Evolutionary conservation across 2,797 vertebrate genomes (phyloP), one percentile per base, ranked within the genome.

Genomic region (Enteromius thamalakanensis): DNA sequence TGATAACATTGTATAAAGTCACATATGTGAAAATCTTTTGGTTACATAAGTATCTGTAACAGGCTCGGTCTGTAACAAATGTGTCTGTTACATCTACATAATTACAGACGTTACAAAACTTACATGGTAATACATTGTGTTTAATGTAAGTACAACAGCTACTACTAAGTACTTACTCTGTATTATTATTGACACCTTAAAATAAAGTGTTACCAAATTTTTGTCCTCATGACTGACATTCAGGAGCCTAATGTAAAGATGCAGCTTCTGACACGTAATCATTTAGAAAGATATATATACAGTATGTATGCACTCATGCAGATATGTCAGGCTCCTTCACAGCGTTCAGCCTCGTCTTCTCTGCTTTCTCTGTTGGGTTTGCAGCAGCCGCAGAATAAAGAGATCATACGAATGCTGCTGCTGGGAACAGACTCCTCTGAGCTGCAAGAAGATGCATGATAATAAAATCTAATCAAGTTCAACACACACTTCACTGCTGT

Each of bases 321-420:
- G 62, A 74, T 32, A 47, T 26, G n/a, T 71, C 23, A 70, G 23
- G 68, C 68, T 71, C 17, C 45, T 45, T 70, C 45, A 32, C 45
- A 49, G 14, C 1, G 2, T 14, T 72, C 15, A 5, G 37, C 4
- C 2, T 70, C n/a, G 26, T 26, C 4, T 68, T 37, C 34, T 0
- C 12, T 26, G 68, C 47, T 49, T 40, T 21, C 34, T 0, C 12
- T 26, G 68, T 71, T 29, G n/a, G 15, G 14, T 71, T 71, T 74
- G 15, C 47, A 72, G 47, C 70, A 74, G 47, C 70, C 19, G 4
- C 68, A 71, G 68, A 21, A 14, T 69, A 42, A 69, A 47, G 42
- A 14, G 1, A 26, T 26, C n/a, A 32, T 6, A 47, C n/a, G 1
- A 21, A n/a, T 68, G n/a, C 55, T 23, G 45, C 42, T 53, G 47